phyloP scores from a whole-genome alignment of 2,113 vertebrate genomes.

The Tonatia bakeri region DNA sequence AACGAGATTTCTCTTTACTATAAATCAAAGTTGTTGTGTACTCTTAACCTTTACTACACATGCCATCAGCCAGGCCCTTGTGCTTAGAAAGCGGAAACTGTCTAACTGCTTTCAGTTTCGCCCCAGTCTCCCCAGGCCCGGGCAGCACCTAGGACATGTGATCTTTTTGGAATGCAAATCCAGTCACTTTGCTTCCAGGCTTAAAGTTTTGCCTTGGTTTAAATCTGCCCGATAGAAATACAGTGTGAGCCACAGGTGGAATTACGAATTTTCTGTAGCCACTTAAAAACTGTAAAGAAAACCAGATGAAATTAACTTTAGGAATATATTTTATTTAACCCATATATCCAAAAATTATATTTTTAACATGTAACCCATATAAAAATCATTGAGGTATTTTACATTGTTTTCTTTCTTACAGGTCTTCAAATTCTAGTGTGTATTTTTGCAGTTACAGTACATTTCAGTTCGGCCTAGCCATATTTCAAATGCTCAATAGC shows the following conservation, averaged over 20 bases:
- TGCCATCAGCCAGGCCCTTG: background rate
- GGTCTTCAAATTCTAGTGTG: background rate
- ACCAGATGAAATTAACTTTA: background rate
- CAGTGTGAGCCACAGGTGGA: background rate
- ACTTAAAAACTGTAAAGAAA: background rate
- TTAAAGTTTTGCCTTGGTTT: background rate
- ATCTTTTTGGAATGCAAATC: background rate
- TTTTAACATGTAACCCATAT: background rate
- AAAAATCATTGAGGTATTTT: background rate
- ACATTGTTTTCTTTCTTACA: background rate
- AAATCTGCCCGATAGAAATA: background rate
- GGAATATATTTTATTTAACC: background rate
- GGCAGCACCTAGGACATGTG: background rate
- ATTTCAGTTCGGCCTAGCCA: background rate
- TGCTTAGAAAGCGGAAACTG: background rate
- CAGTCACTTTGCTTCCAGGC: background rate
- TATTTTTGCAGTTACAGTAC: background rate
- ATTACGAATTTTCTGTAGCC: background rate
- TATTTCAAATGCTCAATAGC: background rate
- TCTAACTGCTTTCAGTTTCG: background rate
- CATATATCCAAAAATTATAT: background rate
- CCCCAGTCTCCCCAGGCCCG: background rate
- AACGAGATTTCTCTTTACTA: background rate
- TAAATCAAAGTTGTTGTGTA: background rate
- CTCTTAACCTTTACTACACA: background rate